Evolutionary conservation across 2,888 invertebrate genomes (phyloP).

Genomic region (Lepeophtheirus nordmannii): DNA sequence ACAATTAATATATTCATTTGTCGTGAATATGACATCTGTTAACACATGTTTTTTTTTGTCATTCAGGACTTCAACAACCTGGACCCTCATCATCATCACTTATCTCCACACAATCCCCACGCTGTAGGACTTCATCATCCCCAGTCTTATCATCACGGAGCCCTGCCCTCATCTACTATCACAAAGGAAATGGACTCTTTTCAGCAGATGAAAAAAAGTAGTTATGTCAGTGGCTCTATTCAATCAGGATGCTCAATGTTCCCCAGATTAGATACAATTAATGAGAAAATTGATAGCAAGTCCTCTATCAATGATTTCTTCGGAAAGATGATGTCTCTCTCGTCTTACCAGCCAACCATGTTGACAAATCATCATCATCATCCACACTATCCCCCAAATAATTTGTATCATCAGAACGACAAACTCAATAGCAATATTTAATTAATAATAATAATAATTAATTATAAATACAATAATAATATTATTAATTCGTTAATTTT

Average conservation of each 20-base stretch:
- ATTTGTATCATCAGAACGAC: not conserved
- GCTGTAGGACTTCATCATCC: not conserved
- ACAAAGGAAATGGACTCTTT: not conserved
- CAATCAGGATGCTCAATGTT: conserved; percentile 6
- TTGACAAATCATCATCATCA: conserved; percentile 4
- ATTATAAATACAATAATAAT: not conserved
- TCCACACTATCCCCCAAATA: not conserved
- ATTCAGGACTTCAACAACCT: not conserved
- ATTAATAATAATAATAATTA: not conserved
- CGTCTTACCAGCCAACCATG: not conserved
- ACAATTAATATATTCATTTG: too few relatives aligned
- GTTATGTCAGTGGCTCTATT: not conserved
- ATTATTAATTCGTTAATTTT: not conserved
- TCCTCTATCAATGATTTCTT: conserved; percentile 8
- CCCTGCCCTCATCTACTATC: not conserved
- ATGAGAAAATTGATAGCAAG: conserved; percentile 4
- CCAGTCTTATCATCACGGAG: not conserved
- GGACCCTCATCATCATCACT: not conserved
- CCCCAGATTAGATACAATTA: not conserved
- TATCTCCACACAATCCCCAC: not conserved
- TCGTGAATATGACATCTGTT: too few relatives aligned
- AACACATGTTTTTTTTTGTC: not conserved
- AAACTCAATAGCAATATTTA: conserved; percentile 3
- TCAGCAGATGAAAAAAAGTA: not conserved
- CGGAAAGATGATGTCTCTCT: conserved; percentile 17